phyloP scores from a whole-genome alignment of 1,140 invertebrate genomes.

The Magallana gigas region DNA sequence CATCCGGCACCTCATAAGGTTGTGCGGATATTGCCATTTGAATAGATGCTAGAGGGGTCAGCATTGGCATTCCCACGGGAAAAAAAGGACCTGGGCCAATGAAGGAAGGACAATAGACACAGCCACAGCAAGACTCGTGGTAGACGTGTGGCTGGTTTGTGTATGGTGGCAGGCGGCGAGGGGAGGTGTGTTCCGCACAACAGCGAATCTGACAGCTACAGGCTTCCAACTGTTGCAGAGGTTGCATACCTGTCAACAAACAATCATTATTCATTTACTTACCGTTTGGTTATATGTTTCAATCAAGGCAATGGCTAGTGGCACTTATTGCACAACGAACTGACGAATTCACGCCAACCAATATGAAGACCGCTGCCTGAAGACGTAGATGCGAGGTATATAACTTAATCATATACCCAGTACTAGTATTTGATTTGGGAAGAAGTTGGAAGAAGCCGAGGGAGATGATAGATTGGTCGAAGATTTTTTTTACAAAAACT shows the following conservation, averaged over 20 bases:
- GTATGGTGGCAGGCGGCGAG: neutral
- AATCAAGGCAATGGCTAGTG: no score
- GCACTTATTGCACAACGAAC: no score
- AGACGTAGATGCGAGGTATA: no score
- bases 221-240: neutral
- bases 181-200: neutral
- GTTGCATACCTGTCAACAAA: neutral
- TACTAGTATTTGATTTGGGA: no score
- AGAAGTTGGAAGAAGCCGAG: no score
- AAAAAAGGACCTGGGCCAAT: conserved; percentile 20
- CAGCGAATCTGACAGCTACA: conserved; percentile 18
- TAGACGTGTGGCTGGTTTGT: neutral
- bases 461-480: no score
- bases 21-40: neutral
- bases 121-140: neutral
- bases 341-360: no score
- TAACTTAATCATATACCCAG: no score
- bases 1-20: neutral
- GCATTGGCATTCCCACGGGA: conserved; percentile 7
- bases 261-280: no score
- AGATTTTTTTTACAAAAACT: no score
- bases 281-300: no score
- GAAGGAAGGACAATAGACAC: neutral
- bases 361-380: no score
- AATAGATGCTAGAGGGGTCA: neutral